Percentiles rank a stretch among this genome's conserved stretches.
These are phyloP conservation scores for Galago senegalensis DNA, from an alignment of 2,797 vertebrate genomes.

Conservation along the genomic window DNA sequence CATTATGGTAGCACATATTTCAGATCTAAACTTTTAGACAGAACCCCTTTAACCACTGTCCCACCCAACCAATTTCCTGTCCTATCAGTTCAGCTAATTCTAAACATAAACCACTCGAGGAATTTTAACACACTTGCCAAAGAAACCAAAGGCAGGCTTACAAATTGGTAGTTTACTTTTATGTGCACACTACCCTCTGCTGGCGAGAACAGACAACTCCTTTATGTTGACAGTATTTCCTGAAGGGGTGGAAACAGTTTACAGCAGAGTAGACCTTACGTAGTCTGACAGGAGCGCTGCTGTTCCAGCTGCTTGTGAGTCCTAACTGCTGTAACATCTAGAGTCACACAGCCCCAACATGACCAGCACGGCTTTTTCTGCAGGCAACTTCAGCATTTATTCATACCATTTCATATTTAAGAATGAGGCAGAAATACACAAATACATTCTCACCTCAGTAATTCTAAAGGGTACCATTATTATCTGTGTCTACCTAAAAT, in stretches of 20 bases:
- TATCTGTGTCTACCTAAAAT: constrained; percentile 52
- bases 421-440: constrained; percentile 27
- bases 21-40: constrained; percentile 73
- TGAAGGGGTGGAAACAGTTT: not conserved
- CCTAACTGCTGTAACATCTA: not conserved
- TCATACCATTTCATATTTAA: not conserved
- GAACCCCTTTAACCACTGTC: constrained; percentile 69
- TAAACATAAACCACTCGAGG: constrained; percentile 76
- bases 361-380: not conserved
- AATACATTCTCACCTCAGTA: not conserved
- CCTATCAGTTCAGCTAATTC: constrained; percentile 80
- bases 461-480: not conserved
- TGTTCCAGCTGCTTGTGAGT: not conserved
- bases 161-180: constrained; percentile 8
- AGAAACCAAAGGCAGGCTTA: constrained; percentile 56
- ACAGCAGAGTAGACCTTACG: not conserved
- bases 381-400: not conserved
- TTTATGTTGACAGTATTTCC: not conserved
- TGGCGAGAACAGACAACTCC: constrained; percentile 32
- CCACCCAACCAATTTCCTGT: constrained; percentile 76
- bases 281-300: not conserved
- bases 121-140: constrained; percentile 73
- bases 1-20: constrained; percentile 63
- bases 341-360: not conserved
- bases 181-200: constrained; percentile 80